Percentiles rank a stretch among this genome's conserved stretches.
Evolutionary conservation across 2,113 vertebrate species (phyloP).

Genomic region (Vulpes ferrilata): DNA sequence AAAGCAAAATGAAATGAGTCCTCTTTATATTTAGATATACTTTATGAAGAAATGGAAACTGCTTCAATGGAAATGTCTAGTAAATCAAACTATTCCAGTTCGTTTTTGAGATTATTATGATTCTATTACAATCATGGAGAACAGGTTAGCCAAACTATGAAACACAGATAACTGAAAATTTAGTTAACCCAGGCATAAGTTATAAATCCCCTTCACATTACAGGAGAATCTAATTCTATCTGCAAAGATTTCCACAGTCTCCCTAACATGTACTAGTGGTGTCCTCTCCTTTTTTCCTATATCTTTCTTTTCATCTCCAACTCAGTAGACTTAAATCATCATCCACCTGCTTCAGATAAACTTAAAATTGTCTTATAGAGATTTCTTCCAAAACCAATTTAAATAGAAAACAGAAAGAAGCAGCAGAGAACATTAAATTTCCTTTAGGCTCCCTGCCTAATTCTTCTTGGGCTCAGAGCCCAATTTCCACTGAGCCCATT

Average conservation of each 20-base stretch:
- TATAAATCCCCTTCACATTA: neutral
- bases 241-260: neutral
- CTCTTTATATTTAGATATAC: neutral
- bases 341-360: slow-evolving; percentile 79
- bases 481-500: slow-evolving; percentile 69
- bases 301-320: neutral
- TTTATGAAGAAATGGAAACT: neutral
- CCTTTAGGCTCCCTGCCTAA: slow-evolving; percentile 73
- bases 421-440: slow-evolving; percentile 76
- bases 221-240: neutral
- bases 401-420: slow-evolving; percentile 74
- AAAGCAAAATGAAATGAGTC: neutral
- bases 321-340: slow-evolving; percentile 47
- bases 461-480: slow-evolving; percentile 69
- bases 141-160: neutral
- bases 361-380: slow-evolving; percentile 68
- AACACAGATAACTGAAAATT: neutral
- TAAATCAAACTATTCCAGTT: neutral
- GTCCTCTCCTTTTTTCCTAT: neutral
- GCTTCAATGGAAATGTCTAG: neutral
- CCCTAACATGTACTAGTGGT: neutral
- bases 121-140: neutral
- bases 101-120: neutral
- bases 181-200: neutral
- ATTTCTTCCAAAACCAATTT: slow-evolving; percentile 76